phyloP scores from a whole-genome alignment of 1,140 invertebrate species.

The Aethina tumida region DNA sequence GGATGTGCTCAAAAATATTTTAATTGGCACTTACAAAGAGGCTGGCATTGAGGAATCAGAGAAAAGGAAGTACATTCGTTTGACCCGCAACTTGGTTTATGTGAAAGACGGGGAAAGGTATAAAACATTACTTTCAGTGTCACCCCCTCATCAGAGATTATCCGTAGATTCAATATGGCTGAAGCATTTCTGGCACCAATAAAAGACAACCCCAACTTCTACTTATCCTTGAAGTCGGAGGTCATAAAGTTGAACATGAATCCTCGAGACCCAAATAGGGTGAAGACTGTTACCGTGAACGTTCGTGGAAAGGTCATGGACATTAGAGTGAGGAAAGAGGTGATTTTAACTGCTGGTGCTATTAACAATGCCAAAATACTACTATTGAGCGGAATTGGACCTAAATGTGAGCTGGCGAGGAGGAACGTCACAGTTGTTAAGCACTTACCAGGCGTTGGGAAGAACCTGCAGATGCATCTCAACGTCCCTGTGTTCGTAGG shows the following conservation, averaged over 20 bases:
- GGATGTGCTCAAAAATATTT: slow-evolving; percentile 33
- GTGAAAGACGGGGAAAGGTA: slow-evolving; percentile 37
- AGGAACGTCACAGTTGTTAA: slow-evolving; percentile 31
- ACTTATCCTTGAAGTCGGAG: slow-evolving; percentile 50
- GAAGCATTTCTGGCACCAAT: slow-evolving; percentile 51
- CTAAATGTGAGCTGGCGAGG: slow-evolving; percentile 43
- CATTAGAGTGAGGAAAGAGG: slow-evolving; percentile 47
- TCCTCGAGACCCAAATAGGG: slow-evolving; percentile 39
- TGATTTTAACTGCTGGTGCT: slow-evolving; percentile 60
- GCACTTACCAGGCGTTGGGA: slow-evolving; percentile 42
- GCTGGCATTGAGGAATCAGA: slow-evolving; percentile 27
- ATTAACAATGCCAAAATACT: slow-evolving; percentile 70
- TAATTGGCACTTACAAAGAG: slow-evolving; percentile 32
- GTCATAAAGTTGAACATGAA: slow-evolving; percentile 40
- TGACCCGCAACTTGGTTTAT: slow-evolving; percentile 27
- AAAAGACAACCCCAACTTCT: slow-evolving; percentile 53
- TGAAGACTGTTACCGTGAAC: slow-evolving; percentile 37
- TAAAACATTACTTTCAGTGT: slow-evolving; percentile 1
- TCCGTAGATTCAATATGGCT: slow-evolving; percentile 48
- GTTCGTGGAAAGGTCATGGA: slow-evolving; percentile 25
- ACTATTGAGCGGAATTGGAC: slow-evolving; percentile 70
- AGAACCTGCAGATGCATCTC: slow-evolving; percentile 44
- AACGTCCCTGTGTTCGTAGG: slow-evolving; percentile 21
- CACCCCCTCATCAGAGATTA: neutral
- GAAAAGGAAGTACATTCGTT: slow-evolving; percentile 34